Percentiles rank a stretch among this genome's conserved stretches.
Conservation (phyloP, 2,888 invertebrate species). For the Tachina grossa region DNA sequence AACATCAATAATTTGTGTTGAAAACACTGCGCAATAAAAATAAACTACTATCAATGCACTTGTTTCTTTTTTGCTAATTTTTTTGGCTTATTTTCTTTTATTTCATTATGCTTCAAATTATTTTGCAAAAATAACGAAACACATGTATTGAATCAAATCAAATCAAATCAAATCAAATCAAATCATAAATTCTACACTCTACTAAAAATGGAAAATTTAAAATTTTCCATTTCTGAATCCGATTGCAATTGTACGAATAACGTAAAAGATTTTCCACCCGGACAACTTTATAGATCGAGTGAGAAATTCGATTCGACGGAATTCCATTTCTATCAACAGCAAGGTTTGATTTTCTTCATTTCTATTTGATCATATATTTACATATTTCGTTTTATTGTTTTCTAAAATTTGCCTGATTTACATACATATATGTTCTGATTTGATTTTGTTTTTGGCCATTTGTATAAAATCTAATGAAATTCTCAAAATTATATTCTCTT, state of each 20-base stretch:
- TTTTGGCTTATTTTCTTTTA: slow-evolving; percentile 7
- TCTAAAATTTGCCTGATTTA: slow-evolving; percentile 64
- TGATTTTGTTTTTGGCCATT: slow-evolving; percentile 14
- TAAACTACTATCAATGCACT: slow-evolving; percentile 42
- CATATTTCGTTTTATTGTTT: slow-evolving; percentile 45
- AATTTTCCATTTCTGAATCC: background rate
- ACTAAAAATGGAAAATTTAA: slow-evolving; percentile 17
- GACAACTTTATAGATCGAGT: slow-evolving; percentile 86
- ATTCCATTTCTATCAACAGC: slow-evolving; percentile 83
- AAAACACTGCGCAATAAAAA: slow-evolving; percentile 46
- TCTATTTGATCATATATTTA: slow-evolving; percentile 27
- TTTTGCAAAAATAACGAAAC: slow-evolving; percentile 26
- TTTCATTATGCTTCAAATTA: slow-evolving; percentile 27
- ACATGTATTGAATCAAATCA: slow-evolving; percentile 14
- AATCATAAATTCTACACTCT: background rate
- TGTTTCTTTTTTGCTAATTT: slow-evolving; percentile 12
- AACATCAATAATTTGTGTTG: slow-evolving; percentile 31
- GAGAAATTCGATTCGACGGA: slow-evolving; percentile 87
- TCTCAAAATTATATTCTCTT: slow-evolving; percentile 25
- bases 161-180: slow-evolving; percentile 16
- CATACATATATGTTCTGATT: slow-evolving; percentile 1
- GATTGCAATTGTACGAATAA: slow-evolving; percentile 15
- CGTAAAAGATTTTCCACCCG: slow-evolving; percentile 82
- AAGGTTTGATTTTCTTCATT: slow-evolving; percentile 80
- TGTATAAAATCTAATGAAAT: slow-evolving; percentile 36